phyloP scores from a whole-genome alignment of 64 coral and sea anemone genomes.

The Pocillopora damicornis region DNA sequence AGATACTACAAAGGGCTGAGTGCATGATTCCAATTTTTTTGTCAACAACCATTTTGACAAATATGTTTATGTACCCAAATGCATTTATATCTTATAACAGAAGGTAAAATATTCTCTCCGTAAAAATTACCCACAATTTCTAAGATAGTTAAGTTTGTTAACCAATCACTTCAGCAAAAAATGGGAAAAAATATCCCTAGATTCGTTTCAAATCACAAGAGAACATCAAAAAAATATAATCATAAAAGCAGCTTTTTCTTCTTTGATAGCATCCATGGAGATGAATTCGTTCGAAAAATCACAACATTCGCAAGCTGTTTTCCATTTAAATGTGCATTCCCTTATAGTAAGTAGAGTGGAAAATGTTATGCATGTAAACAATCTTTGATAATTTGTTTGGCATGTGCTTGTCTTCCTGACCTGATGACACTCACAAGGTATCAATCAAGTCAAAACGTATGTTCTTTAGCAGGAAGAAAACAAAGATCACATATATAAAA shows the following conservation, averaged over 20 bases:
- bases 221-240: background rate
- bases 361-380: conserved; percentile 34
- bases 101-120: too few relatives aligned
- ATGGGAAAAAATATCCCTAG: too few relatives aligned
- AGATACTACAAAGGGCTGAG: background rate
- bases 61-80: too few relatives aligned
- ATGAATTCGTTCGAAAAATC: background rate
- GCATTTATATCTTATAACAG: too few relatives aligned
- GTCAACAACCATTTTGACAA: too few relatives aligned
- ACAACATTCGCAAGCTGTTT: background rate
- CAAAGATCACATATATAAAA: background rate
- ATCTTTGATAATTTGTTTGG: conserved; percentile 15
- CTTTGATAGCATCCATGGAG: background rate
- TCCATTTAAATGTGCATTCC: conserved; percentile 10
- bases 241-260: background rate
- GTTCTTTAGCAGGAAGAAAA: background rate
- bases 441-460: background rate
- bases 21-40: background rate
- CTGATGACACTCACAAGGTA: background rate
- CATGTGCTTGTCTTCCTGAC: background rate
- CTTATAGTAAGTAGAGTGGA: background rate
- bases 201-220: too few relatives aligned
- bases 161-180: too few relatives aligned
- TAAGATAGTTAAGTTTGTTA: too few relatives aligned
- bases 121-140: too few relatives aligned